These are phyloP conservation scores for Potamilus streckersoni DNA, from an alignment of 1,140 invertebrate genomes.

Conservation along the genomic window DNA sequence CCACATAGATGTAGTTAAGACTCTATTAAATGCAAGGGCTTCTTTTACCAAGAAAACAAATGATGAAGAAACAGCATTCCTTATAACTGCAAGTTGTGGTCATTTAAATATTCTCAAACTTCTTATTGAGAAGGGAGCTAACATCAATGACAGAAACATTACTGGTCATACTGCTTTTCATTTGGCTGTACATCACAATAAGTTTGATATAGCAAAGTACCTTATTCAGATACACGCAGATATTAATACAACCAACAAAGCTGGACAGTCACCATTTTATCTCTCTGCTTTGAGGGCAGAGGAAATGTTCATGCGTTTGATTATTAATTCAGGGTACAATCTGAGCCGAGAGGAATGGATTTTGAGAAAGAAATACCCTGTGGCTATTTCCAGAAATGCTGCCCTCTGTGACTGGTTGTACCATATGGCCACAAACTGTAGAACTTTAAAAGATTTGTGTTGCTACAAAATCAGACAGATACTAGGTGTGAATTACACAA, in stretches of 20 bases:
- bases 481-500: constrained; percentile 14
- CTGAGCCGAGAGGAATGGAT: constrained; percentile 40
- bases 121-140: constrained; percentile 34
- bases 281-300: constrained; percentile 39
- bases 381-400: constrained; percentile 11
- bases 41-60: constrained; percentile 40
- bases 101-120: constrained; percentile 43
- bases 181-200: constrained; percentile 51
- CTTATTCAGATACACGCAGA: constrained; percentile 46
- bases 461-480: constrained; percentile 4
- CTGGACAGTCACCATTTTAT: constrained; percentile 42
- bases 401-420: constrained; percentile 17
- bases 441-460: constrained; percentile 19
- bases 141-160: constrained; percentile 41
- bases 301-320: constrained; percentile 28
- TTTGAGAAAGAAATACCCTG: constrained; percentile 23
- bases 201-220: constrained; percentile 43
- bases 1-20: constrained; percentile 43
- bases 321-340: constrained; percentile 45
- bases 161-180: constrained; percentile 58
- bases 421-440: constrained; percentile 5
- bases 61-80: constrained; percentile 49
- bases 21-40: constrained; percentile 42
- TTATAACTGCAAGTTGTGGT: constrained; percentile 53
- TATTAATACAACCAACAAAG: constrained; percentile 27